These are phyloP conservation scores for Sardinella longiceps DNA, from an alignment of 2,797 vertebrate species.

Conservation along the genomic window DNA sequence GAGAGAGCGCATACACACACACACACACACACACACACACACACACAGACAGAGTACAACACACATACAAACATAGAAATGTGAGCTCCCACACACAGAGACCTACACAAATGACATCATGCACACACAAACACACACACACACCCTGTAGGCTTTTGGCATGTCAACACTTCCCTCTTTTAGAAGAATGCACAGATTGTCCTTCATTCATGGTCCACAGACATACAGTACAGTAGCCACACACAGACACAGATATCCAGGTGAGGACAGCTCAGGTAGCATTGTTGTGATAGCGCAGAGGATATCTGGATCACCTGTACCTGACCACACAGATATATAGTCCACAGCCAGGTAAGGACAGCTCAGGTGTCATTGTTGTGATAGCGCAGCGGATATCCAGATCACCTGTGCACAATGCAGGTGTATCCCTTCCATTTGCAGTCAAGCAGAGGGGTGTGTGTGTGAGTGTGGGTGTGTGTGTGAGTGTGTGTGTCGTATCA, in stretches of 20 bases:
- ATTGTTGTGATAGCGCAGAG: too few species aligned
- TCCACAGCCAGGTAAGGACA: too few species aligned
- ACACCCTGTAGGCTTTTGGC: constrained; percentile 3
- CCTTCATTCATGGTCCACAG: not conserved
- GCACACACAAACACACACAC: not conserved
- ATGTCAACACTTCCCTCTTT: not conserved
- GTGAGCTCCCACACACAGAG: not conserved
- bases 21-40: not conserved
- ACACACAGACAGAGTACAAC: not conserved
- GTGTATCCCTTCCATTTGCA: not conserved
- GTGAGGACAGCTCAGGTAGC: too few species aligned
- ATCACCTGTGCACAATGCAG: too few species aligned
- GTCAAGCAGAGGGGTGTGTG: not conserved
- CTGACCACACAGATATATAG: not conserved
- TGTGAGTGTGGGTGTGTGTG: not conserved
- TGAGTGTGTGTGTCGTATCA: not conserved
- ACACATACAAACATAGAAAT: not conserved
- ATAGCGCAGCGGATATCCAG: too few species aligned
- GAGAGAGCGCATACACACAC: constrained; percentile 48
- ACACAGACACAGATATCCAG: not conserved
- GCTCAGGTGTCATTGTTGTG: too few species aligned
- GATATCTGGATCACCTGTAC: too few species aligned
- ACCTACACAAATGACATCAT: not conserved
- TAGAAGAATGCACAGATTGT: constrained; percentile 7
- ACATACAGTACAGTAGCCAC: not conserved